These are phyloP conservation scores for Australoheros facetus DNA, from an alignment of 2,797 vertebrate species.

Conservation along the genomic window DNA sequence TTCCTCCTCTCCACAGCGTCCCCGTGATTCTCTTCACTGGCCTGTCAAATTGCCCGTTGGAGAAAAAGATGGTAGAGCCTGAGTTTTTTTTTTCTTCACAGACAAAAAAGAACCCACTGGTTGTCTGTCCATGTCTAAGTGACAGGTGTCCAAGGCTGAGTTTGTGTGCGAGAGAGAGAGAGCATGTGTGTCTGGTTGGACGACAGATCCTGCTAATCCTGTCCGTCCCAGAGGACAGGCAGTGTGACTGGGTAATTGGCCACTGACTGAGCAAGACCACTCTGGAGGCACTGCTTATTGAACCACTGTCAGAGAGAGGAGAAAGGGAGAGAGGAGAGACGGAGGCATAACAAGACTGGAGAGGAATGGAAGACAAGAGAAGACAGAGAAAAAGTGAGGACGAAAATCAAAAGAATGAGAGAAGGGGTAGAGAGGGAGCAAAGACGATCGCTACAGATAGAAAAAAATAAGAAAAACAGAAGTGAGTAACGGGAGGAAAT, in stretches of 20 bases:
- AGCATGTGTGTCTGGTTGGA: conserved; percentile 44
- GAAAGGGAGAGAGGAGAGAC: conserved; percentile 36
- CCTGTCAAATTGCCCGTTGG: conserved; percentile 67
- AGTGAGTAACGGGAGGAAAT: not conserved
- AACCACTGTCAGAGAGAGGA: conserved; percentile 63
- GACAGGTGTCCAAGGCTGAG: conserved; percentile 58
- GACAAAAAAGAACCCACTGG: conserved; percentile 58
- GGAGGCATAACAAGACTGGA: conserved; percentile 47
- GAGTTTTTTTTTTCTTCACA: conserved; percentile 11
- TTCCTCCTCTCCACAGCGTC: conserved; percentile 19
- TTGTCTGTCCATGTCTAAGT: conserved; percentile 61
- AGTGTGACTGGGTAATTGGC: conserved; percentile 80
- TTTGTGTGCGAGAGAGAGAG: conserved; percentile 1
- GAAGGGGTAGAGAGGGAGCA: not conserved
- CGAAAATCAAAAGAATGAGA: conserved; percentile 27
- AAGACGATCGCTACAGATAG: not conserved
- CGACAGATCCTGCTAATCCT: conserved; percentile 73
- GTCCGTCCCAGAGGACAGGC: conserved; percentile 68
- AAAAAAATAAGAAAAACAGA: conserved; percentile 9
- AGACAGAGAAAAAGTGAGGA: conserved; percentile 16
- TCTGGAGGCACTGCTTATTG: conserved; percentile 73
- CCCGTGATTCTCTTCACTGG: conserved; percentile 59
- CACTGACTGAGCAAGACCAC: conserved; percentile 74
- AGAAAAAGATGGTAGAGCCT: conserved; percentile 47
- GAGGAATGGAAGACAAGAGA: conserved; percentile 11